phyloP scores from a whole-genome alignment of 2,113 vertebrate species.

The Ploceus nigricollis region DNA sequence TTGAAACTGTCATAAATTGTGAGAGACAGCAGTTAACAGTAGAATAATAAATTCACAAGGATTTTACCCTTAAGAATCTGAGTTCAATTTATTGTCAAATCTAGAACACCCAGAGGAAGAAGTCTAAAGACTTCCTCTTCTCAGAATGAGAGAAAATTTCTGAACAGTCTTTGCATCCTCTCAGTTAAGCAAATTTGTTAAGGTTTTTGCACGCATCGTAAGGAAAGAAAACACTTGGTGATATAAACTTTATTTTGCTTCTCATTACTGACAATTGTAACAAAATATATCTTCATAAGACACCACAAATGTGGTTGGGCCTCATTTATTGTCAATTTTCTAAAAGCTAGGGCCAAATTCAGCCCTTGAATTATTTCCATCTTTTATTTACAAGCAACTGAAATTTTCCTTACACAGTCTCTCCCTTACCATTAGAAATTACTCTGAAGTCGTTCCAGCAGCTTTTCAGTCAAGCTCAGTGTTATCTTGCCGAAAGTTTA shows the following conservation, averaged over 20 bases:
- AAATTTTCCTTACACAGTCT: not conserved
- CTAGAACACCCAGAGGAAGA: not conserved
- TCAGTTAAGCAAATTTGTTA: not conserved
- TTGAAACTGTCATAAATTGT: not conserved
- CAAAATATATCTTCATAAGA: not conserved
- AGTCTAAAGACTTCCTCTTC: not conserved
- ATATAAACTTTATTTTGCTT: not conserved
- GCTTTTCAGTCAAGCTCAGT: not conserved
- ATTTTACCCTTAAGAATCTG: not conserved
- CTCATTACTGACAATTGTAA: not conserved
- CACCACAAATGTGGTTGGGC: not conserved
- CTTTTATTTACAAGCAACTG: not conserved
- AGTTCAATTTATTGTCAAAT: not conserved
- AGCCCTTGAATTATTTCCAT: not conserved
- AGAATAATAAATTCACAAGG: not conserved
- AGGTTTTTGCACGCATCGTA: not conserved
- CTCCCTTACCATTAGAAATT: not conserved
- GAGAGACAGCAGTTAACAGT: not conserved
- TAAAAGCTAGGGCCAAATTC: not conserved
- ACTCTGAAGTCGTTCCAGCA: not conserved
- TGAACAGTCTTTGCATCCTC: not conserved
- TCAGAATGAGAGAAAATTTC: not conserved
- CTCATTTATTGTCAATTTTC: not conserved
- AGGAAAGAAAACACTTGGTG: not conserved
- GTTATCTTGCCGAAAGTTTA: not conserved